Conservation (phyloP, 2,888 invertebrate species). For the Gibbula magus region DNA sequence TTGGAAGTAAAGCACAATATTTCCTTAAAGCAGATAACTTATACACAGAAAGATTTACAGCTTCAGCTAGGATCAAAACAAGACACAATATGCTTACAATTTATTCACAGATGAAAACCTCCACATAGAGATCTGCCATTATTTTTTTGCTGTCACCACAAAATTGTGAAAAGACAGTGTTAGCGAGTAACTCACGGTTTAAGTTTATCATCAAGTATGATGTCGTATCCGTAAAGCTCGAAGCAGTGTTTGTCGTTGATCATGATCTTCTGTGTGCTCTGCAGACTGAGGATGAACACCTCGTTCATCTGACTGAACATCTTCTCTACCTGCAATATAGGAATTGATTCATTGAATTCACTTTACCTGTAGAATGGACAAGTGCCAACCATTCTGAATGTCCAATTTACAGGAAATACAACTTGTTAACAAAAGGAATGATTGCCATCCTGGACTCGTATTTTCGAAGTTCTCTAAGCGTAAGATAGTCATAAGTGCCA, state of each 20-base stretch:
- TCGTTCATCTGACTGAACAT: conserved; percentile 78
- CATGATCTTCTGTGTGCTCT: conserved; percentile 78
- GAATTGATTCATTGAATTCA: too few species aligned
- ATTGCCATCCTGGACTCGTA: too few species aligned
- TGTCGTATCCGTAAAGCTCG: conserved; percentile 81
- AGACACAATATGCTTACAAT: background rate
- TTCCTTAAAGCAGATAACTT: too few species aligned
- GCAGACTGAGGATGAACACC: conserved; percentile 78
- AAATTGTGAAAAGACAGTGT: too few species aligned
- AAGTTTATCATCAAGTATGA: conserved; percentile 78
- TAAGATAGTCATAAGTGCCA: too few species aligned
- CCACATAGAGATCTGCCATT: background rate
- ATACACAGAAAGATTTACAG: too few species aligned
- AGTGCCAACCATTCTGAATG: too few species aligned
- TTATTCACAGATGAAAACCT: background rate
- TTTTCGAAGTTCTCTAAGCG: too few species aligned
- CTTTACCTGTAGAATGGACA: too few species aligned
- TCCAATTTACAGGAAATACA: too few species aligned
- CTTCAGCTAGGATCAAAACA: background rate
- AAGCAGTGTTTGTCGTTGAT: conserved; percentile 80
- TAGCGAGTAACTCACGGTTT: conserved; percentile 76
- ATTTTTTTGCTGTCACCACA: background rate
- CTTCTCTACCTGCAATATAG: conserved; percentile 57
- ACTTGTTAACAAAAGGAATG: too few species aligned
- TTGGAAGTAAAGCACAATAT: too few species aligned